These are phyloP conservation scores for Lathamus discolor DNA, from an alignment of 2,113 vertebrate genomes.

Conservation along the genomic window DNA sequence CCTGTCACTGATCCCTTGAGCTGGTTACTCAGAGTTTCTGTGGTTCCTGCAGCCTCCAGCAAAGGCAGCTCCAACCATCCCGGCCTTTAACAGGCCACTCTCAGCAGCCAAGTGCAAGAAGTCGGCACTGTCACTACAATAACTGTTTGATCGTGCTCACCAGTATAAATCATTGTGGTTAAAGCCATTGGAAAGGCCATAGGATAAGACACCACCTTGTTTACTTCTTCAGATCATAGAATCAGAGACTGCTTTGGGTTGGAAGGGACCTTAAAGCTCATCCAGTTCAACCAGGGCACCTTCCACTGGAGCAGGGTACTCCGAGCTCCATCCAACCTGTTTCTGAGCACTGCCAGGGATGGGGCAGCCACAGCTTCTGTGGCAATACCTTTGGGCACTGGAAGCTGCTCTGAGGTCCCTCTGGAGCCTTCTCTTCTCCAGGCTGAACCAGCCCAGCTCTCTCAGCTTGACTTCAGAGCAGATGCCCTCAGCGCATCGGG, in stretches of 20 bases:
- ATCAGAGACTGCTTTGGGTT: background rate
- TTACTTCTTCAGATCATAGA: background rate
- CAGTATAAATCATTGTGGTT: background rate
- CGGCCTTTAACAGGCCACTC: background rate
- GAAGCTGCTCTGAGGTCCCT: background rate
- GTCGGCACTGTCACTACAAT: background rate
- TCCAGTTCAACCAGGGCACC: background rate
- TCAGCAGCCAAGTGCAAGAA: background rate
- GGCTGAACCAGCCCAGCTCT: background rate
- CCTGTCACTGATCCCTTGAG: background rate
- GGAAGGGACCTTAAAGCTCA: background rate
- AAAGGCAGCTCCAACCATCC: background rate
- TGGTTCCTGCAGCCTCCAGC: background rate
- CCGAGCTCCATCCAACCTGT: background rate
- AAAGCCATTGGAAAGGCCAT: background rate
- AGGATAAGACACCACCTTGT: background rate
- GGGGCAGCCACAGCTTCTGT: background rate
- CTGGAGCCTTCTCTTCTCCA: background rate
- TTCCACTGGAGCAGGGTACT: background rate
- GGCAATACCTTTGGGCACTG: background rate
- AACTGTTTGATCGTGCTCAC: background rate
- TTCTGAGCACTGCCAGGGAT: background rate
- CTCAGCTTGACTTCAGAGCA: background rate
- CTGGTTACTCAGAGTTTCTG: background rate
- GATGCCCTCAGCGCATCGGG: background rate